Conservation (phyloP, 1,140 invertebrate genomes). For the Diorhabda elongata region DNA sequence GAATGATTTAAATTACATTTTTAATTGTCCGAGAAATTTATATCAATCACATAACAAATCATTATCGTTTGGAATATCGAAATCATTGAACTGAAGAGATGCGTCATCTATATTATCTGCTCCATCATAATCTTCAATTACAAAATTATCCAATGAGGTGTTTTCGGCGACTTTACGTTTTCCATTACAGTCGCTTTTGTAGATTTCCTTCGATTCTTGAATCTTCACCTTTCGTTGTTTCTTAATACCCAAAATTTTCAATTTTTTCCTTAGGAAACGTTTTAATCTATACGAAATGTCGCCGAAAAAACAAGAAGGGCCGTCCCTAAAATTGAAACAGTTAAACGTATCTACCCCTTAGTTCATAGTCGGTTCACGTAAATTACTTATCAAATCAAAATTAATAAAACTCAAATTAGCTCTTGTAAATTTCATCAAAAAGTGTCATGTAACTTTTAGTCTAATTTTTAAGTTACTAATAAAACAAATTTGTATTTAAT, state of each 20-base stretch:
- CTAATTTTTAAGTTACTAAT: not conserved
- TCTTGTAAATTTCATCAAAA: not conserved
- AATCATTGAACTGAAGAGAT: not conserved
- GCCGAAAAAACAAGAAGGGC: slow-evolving; percentile 8
- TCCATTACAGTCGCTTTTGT: not conserved
- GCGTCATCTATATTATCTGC: not conserved
- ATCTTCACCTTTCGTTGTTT: slow-evolving; percentile 9
- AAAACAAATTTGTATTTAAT: too few species aligned
- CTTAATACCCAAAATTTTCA: slow-evolving; percentile 7
- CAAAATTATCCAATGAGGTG: not conserved
- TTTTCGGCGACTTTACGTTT: not conserved
- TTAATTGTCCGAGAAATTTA: not conserved
- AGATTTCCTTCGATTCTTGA: not conserved
- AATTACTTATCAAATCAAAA: not conserved
- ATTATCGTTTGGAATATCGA: not conserved
- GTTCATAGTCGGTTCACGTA: not conserved
- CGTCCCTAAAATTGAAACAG: slow-evolving; percentile 11
- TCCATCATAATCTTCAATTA: not conserved
- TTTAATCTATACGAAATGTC: slow-evolving; percentile 13
- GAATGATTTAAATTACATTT: not conserved
- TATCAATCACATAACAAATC: not conserved
- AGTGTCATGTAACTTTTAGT: not conserved
- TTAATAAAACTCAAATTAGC: not conserved
- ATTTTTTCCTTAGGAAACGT: not conserved
- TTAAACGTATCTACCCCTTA: not conserved